Percentiles rank a stretch among this genome's conserved stretches.
Evolutionary conservation across 2,797 vertebrate genomes (phyloP).

Genomic region (Presbytis comata): DNA sequence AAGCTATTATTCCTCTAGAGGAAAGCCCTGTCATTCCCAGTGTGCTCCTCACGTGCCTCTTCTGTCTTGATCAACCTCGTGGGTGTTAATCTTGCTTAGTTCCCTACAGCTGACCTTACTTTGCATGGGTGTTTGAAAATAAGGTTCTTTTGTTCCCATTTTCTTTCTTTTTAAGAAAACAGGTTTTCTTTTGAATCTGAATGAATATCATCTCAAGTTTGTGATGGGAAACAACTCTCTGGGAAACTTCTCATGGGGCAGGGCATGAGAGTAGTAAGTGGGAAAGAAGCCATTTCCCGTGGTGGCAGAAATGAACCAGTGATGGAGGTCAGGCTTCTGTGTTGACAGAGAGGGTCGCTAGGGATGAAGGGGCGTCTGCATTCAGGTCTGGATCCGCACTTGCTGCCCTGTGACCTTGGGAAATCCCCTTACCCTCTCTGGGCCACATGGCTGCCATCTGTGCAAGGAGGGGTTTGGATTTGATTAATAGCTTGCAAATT

Average conservation of each 20-base stretch:
- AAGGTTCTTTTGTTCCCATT: slow-evolving; percentile 44
- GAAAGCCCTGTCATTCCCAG: background rate
- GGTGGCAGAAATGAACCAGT: background rate
- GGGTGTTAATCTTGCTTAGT: slow-evolving; percentile 51
- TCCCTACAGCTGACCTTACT: slow-evolving; percentile 61
- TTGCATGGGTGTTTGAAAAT: slow-evolving; percentile 25
- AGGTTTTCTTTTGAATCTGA: slow-evolving; percentile 58
- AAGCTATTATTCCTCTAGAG: slow-evolving; percentile 4
- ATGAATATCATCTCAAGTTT: slow-evolving; percentile 19
- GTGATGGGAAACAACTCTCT: background rate
- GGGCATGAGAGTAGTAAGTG: background rate
- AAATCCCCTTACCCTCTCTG: background rate
- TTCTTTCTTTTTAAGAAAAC: slow-evolving; percentile 48
- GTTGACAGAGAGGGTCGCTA: background rate
- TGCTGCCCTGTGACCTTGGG: background rate
- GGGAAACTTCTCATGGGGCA: background rate
- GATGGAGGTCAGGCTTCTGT: background rate
- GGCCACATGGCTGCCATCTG: background rate
- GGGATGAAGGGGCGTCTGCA: background rate
- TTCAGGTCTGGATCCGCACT: background rate
- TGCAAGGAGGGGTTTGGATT: background rate
- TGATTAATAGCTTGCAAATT: background rate
- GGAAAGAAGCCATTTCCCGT: background rate
- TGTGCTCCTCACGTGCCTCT: background rate
- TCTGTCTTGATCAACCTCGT: background rate